A percentile compares a stretch with the other conserved stretches of the same genome.
phyloP scores from a whole-genome alignment of 2,113 vertebrate species.

The Herpailurus yagouaroundi region DNA sequence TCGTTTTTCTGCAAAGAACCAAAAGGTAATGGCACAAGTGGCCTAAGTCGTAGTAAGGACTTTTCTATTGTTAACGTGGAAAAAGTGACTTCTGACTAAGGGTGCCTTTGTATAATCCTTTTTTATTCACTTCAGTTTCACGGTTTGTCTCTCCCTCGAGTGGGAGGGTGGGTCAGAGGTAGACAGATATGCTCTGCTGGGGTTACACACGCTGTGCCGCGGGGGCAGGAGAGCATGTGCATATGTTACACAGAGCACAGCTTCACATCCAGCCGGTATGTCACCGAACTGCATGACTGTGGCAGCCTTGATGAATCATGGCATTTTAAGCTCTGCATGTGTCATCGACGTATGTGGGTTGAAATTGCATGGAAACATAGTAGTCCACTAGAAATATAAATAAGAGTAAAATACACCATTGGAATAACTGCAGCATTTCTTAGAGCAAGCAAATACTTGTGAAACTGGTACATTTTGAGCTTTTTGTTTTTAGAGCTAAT shows the following conservation, averaged over 20 bases:
- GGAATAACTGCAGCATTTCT: conserved; percentile 52
- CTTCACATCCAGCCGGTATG: conserved; percentile 70
- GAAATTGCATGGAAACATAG: conserved; percentile 77
- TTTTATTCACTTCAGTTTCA: conserved; percentile 66
- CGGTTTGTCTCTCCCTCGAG: conserved; percentile 64
- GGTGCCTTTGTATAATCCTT: not conserved
- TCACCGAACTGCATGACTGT: conserved; percentile 80
- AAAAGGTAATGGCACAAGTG: not conserved
- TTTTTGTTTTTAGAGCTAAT: conserved; percentile 67
- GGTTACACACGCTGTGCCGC: conserved; percentile 64
- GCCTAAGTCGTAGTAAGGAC: not conserved
- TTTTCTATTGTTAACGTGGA: not conserved
- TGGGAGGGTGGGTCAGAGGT: conserved; percentile 81
- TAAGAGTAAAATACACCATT: conserved; percentile 55
- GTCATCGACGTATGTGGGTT: conserved; percentile 84
- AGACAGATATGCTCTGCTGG: conserved; percentile 80
- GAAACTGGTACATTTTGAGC: conserved; percentile 48
- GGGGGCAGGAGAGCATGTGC: conserved; percentile 75
- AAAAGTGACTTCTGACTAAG: conserved; percentile 49
- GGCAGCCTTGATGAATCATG: conserved; percentile 83
- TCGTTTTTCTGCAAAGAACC: conserved; percentile 30
- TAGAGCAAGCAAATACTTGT: conserved; percentile 48
- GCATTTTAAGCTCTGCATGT: conserved; percentile 81
- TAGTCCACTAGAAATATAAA: conserved; percentile 51
- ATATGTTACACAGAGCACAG: conserved; percentile 70